Percentiles rank a stretch among this genome's conserved stretches.
These are phyloP conservation scores for Cosmia pyralina DNA, from an alignment of 2,888 invertebrate species.

Conservation along the genomic window DNA sequence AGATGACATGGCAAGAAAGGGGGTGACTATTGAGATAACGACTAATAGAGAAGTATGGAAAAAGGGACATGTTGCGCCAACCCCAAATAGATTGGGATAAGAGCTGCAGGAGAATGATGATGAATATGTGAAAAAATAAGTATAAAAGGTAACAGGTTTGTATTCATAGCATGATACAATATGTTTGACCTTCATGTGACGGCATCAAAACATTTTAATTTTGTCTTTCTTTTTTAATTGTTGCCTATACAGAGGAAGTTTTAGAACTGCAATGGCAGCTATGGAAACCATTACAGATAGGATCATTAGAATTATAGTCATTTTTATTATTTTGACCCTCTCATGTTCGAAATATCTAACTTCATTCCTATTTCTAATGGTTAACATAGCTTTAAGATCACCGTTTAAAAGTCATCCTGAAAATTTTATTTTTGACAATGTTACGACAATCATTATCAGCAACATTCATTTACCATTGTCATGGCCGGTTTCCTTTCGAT, in stretches of 20 bases:
- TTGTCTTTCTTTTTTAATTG: background rate
- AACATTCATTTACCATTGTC: background rate
- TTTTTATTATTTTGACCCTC: background rate
- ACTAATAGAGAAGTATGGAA: too few relatives aligned
- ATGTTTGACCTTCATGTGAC: too few relatives aligned
- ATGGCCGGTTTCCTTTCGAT: constrained; percentile 19
- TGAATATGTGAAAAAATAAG: too few relatives aligned
- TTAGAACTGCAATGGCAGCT: background rate
- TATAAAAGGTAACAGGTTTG: background rate
- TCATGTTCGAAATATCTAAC: background rate
- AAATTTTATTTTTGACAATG: background rate
- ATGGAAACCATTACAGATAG: background rate
- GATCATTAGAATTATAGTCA: background rate
- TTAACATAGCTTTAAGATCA: background rate
- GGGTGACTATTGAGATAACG: too few relatives aligned
- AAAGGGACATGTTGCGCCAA: too few relatives aligned
- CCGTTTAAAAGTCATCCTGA: background rate
- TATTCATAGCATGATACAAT: too few relatives aligned
- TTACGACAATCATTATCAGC: constrained; percentile 9
- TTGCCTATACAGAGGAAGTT: background rate
- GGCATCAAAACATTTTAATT: constrained; percentile 3
- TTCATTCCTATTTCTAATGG: background rate
- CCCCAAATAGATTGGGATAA: too few relatives aligned
- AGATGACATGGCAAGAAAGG: too few relatives aligned
- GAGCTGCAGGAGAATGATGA: too few relatives aligned